Base-by-base conservation (phyloP, 2,113 vertebrate species). In the Hyperopisus bebe region DNA sequence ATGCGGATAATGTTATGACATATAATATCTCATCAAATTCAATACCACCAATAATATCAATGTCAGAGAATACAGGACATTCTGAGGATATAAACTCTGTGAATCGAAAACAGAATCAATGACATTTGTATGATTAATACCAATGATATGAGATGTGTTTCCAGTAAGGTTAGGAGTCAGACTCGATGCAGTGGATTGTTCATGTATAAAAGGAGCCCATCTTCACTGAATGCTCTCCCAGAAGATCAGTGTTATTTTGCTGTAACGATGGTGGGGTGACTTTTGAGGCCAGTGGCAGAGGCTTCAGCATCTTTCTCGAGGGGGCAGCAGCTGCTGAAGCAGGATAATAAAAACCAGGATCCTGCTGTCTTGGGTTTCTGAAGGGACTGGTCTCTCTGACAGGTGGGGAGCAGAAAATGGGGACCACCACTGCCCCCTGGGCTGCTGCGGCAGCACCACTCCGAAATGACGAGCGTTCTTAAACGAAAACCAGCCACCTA, bases 81-180 rank as follows among this genome's bases (percentile, higher is more conserved):
- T 88, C 19, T 24, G 19, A 80, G 53, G 62, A 3, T 66, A 46
- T 48, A n/a, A 74, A 84, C 90, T 90, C 88, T 35, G 87, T 80
- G 83, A 84, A 24, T 70, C 55, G 88, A 84, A 82, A 58, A 10
- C 70, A 89, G 74, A 82, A 90, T 85, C 74, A 89, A 77, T 48
- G 89, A 15, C 35, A 86, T 82, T 89, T 80, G 62, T 89, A 90
- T 89, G 80, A 89, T 89, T 55, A 13, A 24, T n/a, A 24, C 74
- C 44, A 35, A 62, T 5, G 47, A 44, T 44, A 70, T 50, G 55
- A 86, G 58, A 74, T 70, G 84, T 89, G 80, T 89, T 91, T 88
- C 86, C 89, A 89, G 87, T 84, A 89, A 86, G 15, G 55, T 86
- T 91, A 91, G 50, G n/a, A 66, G 88, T 66, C 42, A 48, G 86